Evolutionary conservation across 2,113 vertebrate species (phyloP).

Genomic region (Macquaria ambigua): DNA sequence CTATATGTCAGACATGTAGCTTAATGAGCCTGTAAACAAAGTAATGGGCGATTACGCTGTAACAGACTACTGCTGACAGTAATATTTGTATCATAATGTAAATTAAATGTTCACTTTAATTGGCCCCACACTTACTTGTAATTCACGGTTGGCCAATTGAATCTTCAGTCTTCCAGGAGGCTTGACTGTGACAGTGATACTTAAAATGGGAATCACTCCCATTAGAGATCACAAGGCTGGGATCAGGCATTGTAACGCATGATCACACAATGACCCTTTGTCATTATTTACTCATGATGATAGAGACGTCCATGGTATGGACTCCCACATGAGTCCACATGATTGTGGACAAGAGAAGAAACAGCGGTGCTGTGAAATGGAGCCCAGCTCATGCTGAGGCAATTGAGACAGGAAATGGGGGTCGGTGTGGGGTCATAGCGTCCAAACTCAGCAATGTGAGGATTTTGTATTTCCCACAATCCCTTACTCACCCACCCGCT

Average conservation of each 20-base stretch:
- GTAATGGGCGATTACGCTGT: background rate
- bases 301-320: constrained; percentile 46
- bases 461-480: constrained; percentile 74
- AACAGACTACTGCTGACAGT: constrained; percentile 1
- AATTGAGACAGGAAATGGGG: constrained; percentile 81
- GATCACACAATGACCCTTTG: constrained; percentile 53
- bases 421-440: constrained; percentile 70
- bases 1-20: constrained; percentile 22
- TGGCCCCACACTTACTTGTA: constrained; percentile 7
- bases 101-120: constrained; percentile 36
- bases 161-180: background rate
- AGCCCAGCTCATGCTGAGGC: constrained; percentile 74
- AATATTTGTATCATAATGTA: constrained; percentile 31
- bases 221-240: constrained; percentile 35
- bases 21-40: constrained; percentile 25
- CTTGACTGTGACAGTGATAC: constrained; percentile 11
- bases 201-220: constrained; percentile 28
- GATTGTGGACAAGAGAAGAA: constrained; percentile 59
- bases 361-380: constrained; percentile 61
- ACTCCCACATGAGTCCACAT: constrained; percentile 61
- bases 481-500: constrained; percentile 32
- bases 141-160: constrained; percentile 13
- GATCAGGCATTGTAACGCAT: background rate
- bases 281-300: constrained; percentile 65
- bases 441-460: constrained; percentile 68